Conservation (phyloP, 2,797 vertebrate genomes). For the Vireo griseus region DNA sequence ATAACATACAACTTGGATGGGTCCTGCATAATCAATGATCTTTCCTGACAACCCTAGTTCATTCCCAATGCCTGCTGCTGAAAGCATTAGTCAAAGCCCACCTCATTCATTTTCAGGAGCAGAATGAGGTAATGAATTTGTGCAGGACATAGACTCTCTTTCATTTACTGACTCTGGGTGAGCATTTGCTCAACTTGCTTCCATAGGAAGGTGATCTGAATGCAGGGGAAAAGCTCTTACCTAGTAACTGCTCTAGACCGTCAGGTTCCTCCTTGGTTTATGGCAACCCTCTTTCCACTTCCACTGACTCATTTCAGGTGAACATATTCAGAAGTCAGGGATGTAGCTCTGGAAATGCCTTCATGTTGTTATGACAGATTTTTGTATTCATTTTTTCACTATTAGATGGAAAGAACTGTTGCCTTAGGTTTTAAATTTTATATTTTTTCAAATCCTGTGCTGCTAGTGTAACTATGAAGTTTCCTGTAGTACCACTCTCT, state of each 20-base stretch:
- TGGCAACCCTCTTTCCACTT: background rate
- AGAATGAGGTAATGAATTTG: background rate
- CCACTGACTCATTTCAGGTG: slow-evolving; percentile 16
- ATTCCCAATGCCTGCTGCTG: slow-evolving; percentile 18
- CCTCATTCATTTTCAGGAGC: background rate
- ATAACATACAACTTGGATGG: background rate
- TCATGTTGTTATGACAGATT: slow-evolving; percentile 36
- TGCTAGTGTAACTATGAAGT: no score
- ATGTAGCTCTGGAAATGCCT: slow-evolving; percentile 54
- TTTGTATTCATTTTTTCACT: slow-evolving; percentile 36
- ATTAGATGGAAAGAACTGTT: background rate
- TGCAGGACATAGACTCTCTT: background rate
- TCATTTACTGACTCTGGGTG: background rate
- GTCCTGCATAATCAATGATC: slow-evolving; percentile 53
- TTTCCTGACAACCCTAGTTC: slow-evolving; percentile 50
- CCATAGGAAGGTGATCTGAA: background rate
- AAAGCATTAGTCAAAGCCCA: background rate
- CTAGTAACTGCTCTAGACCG: background rate
- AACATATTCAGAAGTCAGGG: slow-evolving; percentile 25
- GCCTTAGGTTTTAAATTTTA: no score
- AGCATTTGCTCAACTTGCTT: background rate
- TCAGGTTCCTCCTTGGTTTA: background rate
- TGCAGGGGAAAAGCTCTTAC: background rate
- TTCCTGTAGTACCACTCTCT: no score
- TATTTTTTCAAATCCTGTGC: no score